These are phyloP conservation scores for Argynnis bischoffii DNA, from an alignment of 2,888 invertebrate genomes.

Conservation along the genomic window DNA sequence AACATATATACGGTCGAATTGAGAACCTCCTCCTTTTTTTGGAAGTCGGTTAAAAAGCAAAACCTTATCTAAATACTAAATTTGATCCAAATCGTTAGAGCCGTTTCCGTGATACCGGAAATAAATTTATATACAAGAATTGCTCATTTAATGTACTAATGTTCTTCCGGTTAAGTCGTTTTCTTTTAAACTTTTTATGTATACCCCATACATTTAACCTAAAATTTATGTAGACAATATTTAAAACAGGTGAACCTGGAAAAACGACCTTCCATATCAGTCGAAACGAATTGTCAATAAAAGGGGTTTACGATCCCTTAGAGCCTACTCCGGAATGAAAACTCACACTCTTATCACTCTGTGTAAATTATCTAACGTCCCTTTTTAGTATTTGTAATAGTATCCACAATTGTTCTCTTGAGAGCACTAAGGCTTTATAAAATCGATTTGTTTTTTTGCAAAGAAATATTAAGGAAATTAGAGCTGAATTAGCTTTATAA, in stretches of 20 bases:
- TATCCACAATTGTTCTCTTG: slow-evolving; percentile 8
- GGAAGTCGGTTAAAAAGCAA: too few relatives aligned
- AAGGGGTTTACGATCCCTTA: slow-evolving; percentile 43
- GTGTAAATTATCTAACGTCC: slow-evolving; percentile 25
- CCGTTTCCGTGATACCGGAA: too few relatives aligned
- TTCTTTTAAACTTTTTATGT: neutral
- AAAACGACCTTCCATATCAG: slow-evolving; percentile 48
- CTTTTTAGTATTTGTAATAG: slow-evolving; percentile 24
- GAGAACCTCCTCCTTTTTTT: too few relatives aligned
- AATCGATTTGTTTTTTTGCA: neutral
- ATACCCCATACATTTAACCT: neutral
- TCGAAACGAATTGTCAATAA: slow-evolving; percentile 55
- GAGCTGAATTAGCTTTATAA: too few relatives aligned
- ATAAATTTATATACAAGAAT: too few relatives aligned
- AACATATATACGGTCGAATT: too few relatives aligned
- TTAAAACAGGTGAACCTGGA: slow-evolving; percentile 45
- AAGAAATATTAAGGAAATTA: too few relatives aligned
- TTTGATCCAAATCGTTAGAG: too few relatives aligned
- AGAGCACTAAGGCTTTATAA: neutral
- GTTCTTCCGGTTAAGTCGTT: too few relatives aligned
- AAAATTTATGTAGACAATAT: slow-evolving; percentile 22
- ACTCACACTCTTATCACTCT: slow-evolving; percentile 41
- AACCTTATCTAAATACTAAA: too few relatives aligned
- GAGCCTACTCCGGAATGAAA: slow-evolving; percentile 36
- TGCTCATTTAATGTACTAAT: too few relatives aligned